phyloP scores from a whole-genome alignment of 2,888 invertebrate species.

The Lordiphosa fenestrarum region DNA sequence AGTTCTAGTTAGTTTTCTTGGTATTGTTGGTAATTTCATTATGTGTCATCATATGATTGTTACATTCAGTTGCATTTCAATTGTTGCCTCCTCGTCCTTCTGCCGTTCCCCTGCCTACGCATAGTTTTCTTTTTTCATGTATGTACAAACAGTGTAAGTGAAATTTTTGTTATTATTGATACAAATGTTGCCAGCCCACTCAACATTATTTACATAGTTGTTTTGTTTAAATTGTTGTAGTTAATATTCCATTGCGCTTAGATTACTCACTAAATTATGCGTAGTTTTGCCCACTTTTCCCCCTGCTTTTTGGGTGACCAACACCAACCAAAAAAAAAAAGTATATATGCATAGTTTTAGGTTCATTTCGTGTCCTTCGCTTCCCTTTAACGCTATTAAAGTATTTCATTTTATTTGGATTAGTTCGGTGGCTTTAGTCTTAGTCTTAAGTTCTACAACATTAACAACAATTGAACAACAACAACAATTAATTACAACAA shows the following conservation, averaged over 20 bases:
- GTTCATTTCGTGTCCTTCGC: background rate
- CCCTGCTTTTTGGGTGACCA: constrained; percentile 12
- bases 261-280: constrained; percentile 56
- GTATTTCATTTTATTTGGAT: constrained; percentile 24
- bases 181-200: too few relatives aligned
- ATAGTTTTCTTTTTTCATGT: background rate
- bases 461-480: constrained; percentile 41
- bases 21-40: constrained; percentile 29
- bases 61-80: constrained; percentile 62
- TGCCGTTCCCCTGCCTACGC: background rate
- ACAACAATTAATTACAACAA: constrained; percentile 62
- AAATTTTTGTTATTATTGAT: constrained; percentile 8
- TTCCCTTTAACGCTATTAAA: constrained; percentile 46
- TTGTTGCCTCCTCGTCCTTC: background rate
- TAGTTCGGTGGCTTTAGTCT: constrained; percentile 61
- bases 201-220: constrained; percentile 32
- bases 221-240: constrained; percentile 9
- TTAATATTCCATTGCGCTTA: constrained; percentile 12
- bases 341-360: constrained; percentile 1
- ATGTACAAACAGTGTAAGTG: background rate
- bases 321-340: constrained; percentile 16
- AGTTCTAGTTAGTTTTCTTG: constrained; percentile 14
- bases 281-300: constrained; percentile 62
- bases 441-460: constrained; percentile 39
- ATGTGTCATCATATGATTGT: constrained; percentile 69